Percentiles rank a stretch among this genome's conserved stretches.
phyloP scores from a whole-genome alignment of 2,888 invertebrate species.

The Eupithecia centaureata region DNA sequence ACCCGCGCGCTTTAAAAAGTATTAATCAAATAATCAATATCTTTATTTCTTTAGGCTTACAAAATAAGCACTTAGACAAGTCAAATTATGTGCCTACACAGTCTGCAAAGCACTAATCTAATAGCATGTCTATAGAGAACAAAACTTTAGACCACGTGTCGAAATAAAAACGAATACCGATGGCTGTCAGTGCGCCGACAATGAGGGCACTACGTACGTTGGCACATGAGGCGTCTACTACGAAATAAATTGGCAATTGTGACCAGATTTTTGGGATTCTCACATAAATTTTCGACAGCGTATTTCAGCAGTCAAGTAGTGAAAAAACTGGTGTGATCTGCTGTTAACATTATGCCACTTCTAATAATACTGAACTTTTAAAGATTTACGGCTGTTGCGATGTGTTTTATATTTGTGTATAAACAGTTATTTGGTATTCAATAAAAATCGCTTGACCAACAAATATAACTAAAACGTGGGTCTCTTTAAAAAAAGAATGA shows the following conservation, averaged over 20 bases:
- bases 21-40: no score
- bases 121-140: no score
- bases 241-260: constrained; percentile 48
- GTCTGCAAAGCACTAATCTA: background rate
- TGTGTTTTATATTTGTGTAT: background rate
- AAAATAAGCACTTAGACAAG: no score
- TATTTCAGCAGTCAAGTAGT: constrained; percentile 14
- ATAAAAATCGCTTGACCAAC: no score
- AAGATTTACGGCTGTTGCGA: background rate
- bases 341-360: background rate
- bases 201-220: constrained; percentile 34
- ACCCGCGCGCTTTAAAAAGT: no score
- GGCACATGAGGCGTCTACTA: constrained; percentile 41
- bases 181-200: constrained; percentile 38
- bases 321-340: constrained; percentile 5
- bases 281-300: constrained; percentile 31
- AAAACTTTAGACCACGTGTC: constrained; percentile 6
- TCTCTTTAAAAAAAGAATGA: no score
- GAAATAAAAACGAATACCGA: constrained; percentile 23
- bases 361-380: background rate
- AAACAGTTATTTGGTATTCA: background rate
- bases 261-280: constrained; percentile 44
- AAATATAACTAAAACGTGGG: no score
- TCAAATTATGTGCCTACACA: no score
- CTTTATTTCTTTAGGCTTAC: no score